phyloP scores from a whole-genome alignment of 1,140 invertebrate genomes.

The Bicyclus anynana region DNA sequence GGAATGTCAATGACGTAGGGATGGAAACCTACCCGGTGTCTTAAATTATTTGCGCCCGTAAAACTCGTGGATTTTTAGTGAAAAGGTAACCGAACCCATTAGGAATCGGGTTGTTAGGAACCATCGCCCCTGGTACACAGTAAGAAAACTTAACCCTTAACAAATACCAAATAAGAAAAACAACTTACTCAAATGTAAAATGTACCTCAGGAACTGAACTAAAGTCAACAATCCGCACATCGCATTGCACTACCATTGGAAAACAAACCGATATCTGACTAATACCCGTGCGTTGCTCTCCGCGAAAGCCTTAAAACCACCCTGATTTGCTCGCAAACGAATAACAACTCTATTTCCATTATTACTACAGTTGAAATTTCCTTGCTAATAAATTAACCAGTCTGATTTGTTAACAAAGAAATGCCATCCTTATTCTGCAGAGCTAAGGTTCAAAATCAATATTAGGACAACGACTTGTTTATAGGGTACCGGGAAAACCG shows the following conservation, averaged over 20 bases:
- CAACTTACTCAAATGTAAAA: constrained; percentile 15
- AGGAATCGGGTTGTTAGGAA: no score
- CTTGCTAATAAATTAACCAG: not conserved
- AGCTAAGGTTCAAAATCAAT: constrained; percentile 6
- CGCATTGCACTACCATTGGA: constrained; percentile 3
- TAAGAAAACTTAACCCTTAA: no score
- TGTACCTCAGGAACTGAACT: constrained; percentile 4
- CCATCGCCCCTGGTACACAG: no score
- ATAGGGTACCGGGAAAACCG: constrained; percentile 19
- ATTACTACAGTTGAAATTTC: constrained; percentile 2
- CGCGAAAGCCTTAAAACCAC: constrained; percentile 12
- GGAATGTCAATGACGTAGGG: no score
- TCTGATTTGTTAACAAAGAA: not conserved
- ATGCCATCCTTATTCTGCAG: not conserved
- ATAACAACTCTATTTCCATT: constrained; percentile 4
- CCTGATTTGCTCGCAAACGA: not conserved
- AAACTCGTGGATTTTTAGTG: no score
- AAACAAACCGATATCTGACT: constrained; percentile 19
- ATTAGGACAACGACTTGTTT: constrained; percentile 9
- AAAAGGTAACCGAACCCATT: no score
- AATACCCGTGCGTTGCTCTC: not conserved
- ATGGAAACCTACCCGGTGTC: no score
- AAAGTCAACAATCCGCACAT: constrained; percentile 12
- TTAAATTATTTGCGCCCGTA: no score
- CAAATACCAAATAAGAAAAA: not conserved